Conservation (phyloP, 2,113 vertebrate genomes). For the Phyllostomus hastatus region DNA sequence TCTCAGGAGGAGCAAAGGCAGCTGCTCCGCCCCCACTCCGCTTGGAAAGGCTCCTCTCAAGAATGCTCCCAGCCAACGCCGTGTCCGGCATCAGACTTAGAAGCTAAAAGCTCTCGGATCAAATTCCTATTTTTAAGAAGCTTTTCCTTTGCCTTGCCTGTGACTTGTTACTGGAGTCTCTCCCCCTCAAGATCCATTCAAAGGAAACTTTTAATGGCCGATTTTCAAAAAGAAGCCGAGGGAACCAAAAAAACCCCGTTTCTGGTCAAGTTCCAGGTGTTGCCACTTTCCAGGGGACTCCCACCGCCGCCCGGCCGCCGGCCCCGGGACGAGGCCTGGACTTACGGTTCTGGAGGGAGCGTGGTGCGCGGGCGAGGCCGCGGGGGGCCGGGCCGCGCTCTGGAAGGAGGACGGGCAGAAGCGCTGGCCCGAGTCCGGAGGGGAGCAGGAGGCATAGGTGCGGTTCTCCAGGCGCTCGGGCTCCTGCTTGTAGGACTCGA, state of each 20-base stretch:
- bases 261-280: neutral
- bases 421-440: conserved; percentile 88
- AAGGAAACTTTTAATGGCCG: neutral
- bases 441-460: conserved; percentile 86
- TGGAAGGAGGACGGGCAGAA: conserved; percentile 82
- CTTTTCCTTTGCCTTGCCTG: neutral
- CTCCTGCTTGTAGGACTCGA: conserved; percentile 88
- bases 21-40: accelerated
- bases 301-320: accelerated
- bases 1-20: neutral
- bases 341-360: conserved; percentile 91
- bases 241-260: neutral
- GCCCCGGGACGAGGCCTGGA: conserved; percentile 32
- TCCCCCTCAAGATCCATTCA: neutral
- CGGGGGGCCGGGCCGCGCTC: conserved; percentile 80
- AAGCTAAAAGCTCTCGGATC: neutral
- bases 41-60: neutral
- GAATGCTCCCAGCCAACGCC: neutral
- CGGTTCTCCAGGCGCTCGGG: conserved; percentile 86
- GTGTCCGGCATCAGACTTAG: neutral
- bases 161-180: too few relatives aligned
- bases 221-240: neutral
- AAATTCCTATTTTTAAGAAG: neutral
- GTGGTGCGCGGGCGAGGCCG: conserved; percentile 79
- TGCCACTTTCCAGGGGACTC: too few relatives aligned